Evolutionary conservation across 1,140 invertebrate species (phyloP).

Genomic region (Atta texana): DNA sequence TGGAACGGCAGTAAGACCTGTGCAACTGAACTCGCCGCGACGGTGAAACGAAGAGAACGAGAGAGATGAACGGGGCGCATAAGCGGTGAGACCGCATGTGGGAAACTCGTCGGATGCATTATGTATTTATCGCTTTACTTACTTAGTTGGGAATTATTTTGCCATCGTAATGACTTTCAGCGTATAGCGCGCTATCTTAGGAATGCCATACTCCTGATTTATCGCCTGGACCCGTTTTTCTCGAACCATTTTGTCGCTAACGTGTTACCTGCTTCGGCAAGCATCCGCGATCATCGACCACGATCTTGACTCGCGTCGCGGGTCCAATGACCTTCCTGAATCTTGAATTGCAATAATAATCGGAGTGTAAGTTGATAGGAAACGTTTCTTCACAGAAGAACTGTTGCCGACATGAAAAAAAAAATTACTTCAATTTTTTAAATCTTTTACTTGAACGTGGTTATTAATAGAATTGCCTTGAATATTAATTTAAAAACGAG

Average conservation of each 20-base stretch:
- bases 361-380: neutral
- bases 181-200: constrained; percentile 72
- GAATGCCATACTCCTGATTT: constrained; percentile 80
- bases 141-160: constrained; percentile 85
- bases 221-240: constrained; percentile 75
- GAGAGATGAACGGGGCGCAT: constrained; percentile 19
- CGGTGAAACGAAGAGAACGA: constrained; percentile 36
- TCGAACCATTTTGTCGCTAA: constrained; percentile 75
- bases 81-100: constrained; percentile 73
- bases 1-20: constrained; percentile 77
- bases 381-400: neutral
- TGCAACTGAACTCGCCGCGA: constrained; percentile 59
- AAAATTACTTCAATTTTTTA: neutral
- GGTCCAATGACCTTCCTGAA: constrained; percentile 52
- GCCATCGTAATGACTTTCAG: constrained; percentile 83
- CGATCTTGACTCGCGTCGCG: neutral
- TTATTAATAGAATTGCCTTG: neutral
- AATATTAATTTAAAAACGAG: neutral
- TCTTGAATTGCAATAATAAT: constrained; percentile 19
- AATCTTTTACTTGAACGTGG: neutral
- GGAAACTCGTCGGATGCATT: constrained; percentile 84
- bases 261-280: constrained; percentile 55
- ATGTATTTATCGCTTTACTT: constrained; percentile 85
- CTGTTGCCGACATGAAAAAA: neutral
- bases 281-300: constrained; percentile 36